A percentile compares a stretch with the other conserved stretches of the same genome.
Evolutionary conservation across 1,140 invertebrate genomes (phyloP).

Genomic region (Drosophila kanapiae): DNA sequence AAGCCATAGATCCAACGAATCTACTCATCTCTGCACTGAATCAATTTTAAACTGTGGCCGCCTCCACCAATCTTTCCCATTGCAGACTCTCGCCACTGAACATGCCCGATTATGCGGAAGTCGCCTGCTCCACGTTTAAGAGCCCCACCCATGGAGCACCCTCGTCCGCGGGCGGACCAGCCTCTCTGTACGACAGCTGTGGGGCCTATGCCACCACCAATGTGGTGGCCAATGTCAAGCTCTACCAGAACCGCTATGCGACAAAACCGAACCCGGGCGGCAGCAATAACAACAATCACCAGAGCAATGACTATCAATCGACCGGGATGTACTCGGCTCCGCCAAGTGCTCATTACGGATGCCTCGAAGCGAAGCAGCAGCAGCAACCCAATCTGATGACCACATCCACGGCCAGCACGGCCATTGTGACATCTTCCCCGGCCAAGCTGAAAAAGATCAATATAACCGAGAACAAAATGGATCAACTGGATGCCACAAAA

Average conservation of each 20-base stretch:
- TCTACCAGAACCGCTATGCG: slow-evolving; percentile 83
- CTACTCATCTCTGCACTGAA: slow-evolving; percentile 1
- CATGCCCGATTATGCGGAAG: slow-evolving; percentile 86
- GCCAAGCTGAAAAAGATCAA: slow-evolving; percentile 79
- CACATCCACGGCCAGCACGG: slow-evolving; percentile 77
- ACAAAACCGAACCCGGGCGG: slow-evolving; percentile 47
- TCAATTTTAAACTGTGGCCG: slow-evolving; percentile 59
- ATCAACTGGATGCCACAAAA: slow-evolving; percentile 63
- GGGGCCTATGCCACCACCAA: slow-evolving; percentile 85
- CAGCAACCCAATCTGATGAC: slow-evolving; percentile 68
- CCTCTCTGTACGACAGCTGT: slow-evolving; percentile 84
- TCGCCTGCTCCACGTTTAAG: slow-evolving; percentile 85
- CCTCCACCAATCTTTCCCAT: background rate
- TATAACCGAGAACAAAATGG: slow-evolving; percentile 85
- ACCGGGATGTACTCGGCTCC: slow-evolving; percentile 82
- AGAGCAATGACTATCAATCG: slow-evolving; percentile 74
- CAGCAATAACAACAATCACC: slow-evolving; percentile 63
- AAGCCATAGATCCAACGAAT: background rate
- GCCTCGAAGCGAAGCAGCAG: slow-evolving; percentile 56
- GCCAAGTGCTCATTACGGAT: slow-evolving; percentile 79
- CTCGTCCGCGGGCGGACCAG: slow-evolving; percentile 21
- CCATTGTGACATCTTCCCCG: slow-evolving; percentile 68
- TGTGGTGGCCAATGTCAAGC: slow-evolving; percentile 84
- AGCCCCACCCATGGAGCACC: slow-evolving; percentile 65
- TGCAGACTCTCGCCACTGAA: slow-evolving; percentile 83